Base-by-base conservation (phyloP, 1,140 invertebrate genomes). In the Metopolophium dirhodum region DNA sequence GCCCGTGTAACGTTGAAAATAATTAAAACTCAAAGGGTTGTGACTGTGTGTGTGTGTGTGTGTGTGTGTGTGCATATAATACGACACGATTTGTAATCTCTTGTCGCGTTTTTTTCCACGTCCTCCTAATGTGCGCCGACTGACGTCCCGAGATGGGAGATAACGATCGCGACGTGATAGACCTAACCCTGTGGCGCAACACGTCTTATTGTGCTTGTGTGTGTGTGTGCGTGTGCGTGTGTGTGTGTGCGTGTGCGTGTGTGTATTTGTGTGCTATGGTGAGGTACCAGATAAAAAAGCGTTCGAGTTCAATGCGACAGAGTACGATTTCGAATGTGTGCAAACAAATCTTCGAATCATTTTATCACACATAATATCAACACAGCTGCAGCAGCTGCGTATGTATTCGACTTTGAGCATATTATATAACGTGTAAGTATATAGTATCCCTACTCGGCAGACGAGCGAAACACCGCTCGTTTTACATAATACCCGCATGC, bases 151-250 rank as follows among this genome's bases (percentile, higher is more conserved):
- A 20, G 41, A 89, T 3, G n/a, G 22, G 4, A 89, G 88, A 89
- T 89, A 89, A 89, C 88, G 49, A 89, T 89, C 88, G 47, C n/a
- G n/a, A 51, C 47, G n/a, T 89, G 88, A 54, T 89, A 89, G 6
- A 89, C 54, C 88, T 41, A 35, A 49, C 49, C 51, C 86, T 22
- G 47, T 89, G 54, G 35, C 51, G 88, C 51, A 89, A 89, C 51
- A 26, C 49, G 88, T 47, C 85, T 85, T 47, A 30, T 47, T 30
- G 85, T 45, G 37, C 8, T 7, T 82, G 26, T 61, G 22, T 54
- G 4, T 23, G 1, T 18, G 51, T 20, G 18, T 7, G 37, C 11
- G 37, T 23, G 6, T 18, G 51, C 6, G 18, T 7, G 37, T 26
- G 37, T 30, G 85, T 45, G 37, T 9, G 45, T 82, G 26, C 30